These are phyloP conservation scores for Anableps anableps DNA, from an alignment of 2,797 vertebrate genomes.

Conservation along the genomic window DNA sequence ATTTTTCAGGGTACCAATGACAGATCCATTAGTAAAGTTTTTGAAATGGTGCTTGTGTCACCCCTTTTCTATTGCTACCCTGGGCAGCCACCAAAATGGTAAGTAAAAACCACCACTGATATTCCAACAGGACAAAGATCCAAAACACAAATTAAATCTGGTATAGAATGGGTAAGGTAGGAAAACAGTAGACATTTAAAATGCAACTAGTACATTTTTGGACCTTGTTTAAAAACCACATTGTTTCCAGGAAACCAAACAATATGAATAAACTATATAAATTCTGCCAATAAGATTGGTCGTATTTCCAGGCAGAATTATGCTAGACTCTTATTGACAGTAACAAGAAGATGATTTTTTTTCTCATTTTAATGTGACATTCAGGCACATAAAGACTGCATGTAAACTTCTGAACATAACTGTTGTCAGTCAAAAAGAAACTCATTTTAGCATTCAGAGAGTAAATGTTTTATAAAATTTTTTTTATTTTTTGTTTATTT, in stretches of 20 bases:
- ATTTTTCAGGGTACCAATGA: neutral
- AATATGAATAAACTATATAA: neutral
- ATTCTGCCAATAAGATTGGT: neutral
- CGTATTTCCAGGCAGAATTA: neutral
- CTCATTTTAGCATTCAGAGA: neutral
- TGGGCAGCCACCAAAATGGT: neutral
- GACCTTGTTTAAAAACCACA: neutral
- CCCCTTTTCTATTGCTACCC: neutral
- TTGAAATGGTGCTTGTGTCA: neutral
- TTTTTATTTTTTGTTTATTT: neutral
- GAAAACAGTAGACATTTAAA: neutral
- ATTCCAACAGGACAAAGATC: neutral
- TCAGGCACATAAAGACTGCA: neutral
- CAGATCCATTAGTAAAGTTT: neutral
- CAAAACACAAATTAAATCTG: neutral
- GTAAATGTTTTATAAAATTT: neutral
- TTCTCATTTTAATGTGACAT: neutral
- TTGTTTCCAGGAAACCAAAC: neutral
- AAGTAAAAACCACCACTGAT: neutral
- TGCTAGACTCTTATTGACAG: neutral
- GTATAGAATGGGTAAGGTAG: neutral
- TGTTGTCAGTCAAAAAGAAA: neutral
- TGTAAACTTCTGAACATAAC: neutral
- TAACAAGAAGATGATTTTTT: neutral
- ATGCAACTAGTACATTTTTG: neutral